Conservation (phyloP, 2,797 vertebrate species). For the Microctenopoma steveboyesi region DNA sequence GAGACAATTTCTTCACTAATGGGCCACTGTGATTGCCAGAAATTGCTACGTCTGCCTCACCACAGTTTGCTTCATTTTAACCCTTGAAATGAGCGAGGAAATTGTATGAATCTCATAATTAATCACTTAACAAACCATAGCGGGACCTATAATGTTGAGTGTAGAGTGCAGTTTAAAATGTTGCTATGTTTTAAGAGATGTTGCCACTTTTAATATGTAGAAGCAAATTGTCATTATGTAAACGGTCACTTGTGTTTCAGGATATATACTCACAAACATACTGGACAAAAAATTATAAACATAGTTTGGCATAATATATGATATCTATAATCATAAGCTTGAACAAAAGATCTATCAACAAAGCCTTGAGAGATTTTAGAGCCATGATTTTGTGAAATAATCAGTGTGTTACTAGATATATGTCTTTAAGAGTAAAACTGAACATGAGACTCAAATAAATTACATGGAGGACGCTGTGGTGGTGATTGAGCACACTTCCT, state of each 20-base stretch:
- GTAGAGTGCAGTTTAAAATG: conserved; percentile 13
- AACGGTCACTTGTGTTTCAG: conserved; percentile 3
- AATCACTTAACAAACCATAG: neutral
- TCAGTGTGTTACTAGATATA: conserved; percentile 13
- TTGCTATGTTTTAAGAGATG: conserved; percentile 2
- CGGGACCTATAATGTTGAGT: conserved; percentile 9
- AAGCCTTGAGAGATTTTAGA: conserved; percentile 13
- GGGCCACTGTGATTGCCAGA: conserved; percentile 70
- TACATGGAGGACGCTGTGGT: conserved; percentile 20
- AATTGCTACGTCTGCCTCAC: conserved; percentile 56
- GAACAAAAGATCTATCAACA: neutral
- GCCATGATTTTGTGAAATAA: conserved; percentile 3
- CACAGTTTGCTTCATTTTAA: conserved; percentile 27
- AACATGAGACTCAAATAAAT: conserved; percentile 24
- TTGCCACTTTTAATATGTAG: neutral
- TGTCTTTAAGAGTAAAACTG: conserved; percentile 30
- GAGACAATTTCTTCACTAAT: conserved; percentile 76
- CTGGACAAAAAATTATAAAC: neutral
- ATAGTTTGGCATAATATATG: neutral
- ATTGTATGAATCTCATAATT: conserved; percentile 36
- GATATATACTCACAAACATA: neutral
- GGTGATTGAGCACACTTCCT: conserved; percentile 41
- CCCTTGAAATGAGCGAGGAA: conserved; percentile 44
- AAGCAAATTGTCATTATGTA: conserved; percentile 6
- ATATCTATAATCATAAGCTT: conserved; percentile 1